Base-by-base conservation (phyloP, 2,888 invertebrate species). In the Drosophila limbata region DNA sequence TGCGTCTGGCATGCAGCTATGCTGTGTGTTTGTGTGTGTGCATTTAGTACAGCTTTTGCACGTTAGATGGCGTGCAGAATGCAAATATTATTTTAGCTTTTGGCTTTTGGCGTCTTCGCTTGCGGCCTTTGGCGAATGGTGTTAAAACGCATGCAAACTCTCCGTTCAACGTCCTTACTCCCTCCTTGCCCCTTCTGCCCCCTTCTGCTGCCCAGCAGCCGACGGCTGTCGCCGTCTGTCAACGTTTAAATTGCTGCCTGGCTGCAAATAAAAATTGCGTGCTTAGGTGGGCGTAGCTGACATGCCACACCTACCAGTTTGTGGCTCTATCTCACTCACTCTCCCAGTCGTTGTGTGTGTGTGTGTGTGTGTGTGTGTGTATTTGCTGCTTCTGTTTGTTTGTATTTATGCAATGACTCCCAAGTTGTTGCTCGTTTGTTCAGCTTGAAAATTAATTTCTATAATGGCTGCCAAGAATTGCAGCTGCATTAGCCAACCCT, bases 31-130 rank as follows among this genome's bases (percentile, higher is more conserved):
- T 62, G 47, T 62, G 33, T 62, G 47, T 61, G 65, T 70, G 63
- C 70, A 67, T 66, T 79, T 73, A 71, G 84, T 79, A 75, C 72
- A 78, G 57, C 66, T 47, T 73, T 50, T 81, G 84, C 80, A 86
- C 80, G 80, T 84, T 87, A 86, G 86, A 76, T 88, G 82, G 88
- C 88, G 89, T 89, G 88, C 88, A 76, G 81, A 88, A 84, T 86
- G 88, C 88, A 88, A 88, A 88, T 89, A 89, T 89, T 88, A 89
- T 86, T 84, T 86, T 81, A 79, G 77, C 83, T 81, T 83, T 81
- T 83, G 78, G 72, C 79, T 77, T 73, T 78, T 68, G 81, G 69
- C 73, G 69, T 79, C 81, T 73, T 78, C 81, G 78, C 67, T 71
- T 55, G 70, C 53, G 71, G 80, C 75, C 74, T 69, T 67, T 63